These are phyloP conservation scores for Leucopsar rothschildi DNA, from an alignment of 2,113 vertebrate species.

Conservation along the genomic window DNA sequence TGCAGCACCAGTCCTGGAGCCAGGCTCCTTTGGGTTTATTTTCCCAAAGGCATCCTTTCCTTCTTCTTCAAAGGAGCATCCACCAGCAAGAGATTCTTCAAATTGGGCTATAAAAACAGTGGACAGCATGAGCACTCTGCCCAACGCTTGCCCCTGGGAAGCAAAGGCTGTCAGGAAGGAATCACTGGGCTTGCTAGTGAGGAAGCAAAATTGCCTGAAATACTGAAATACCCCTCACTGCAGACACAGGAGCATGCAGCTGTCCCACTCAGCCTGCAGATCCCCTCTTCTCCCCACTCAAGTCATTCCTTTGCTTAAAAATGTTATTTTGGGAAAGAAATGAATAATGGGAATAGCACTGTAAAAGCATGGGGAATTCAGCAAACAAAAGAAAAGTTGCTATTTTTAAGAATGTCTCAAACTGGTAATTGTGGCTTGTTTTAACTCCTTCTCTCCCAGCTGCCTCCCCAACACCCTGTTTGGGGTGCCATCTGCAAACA, in stretches of 20 bases:
- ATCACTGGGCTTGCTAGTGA: not conserved
- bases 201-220: not conserved
- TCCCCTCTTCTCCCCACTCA: not conserved
- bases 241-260: not conserved
- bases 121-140: accelerated
- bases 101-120: not conserved
- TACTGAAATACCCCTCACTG: not conserved
- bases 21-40: not conserved
- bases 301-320: not conserved
- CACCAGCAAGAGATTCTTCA: not conserved
- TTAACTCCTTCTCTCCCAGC: not conserved
- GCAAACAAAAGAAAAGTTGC: conserved; percentile 40
- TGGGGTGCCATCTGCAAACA: accelerated
- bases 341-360: not conserved
- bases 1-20: accelerated
- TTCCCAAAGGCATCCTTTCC: not conserved
- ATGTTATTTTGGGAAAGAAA: conserved; percentile 32
- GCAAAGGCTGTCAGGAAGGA: not conserved
- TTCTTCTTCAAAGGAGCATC: not conserved
- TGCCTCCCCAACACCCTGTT: not conserved
- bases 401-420: not conserved
- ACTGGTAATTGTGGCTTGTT: not conserved
- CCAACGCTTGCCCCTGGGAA: not conserved
- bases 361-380: not conserved
- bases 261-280: not conserved